phyloP scores from a whole-genome alignment of 2,113 vertebrate species.

The Chitala chitala region DNA sequence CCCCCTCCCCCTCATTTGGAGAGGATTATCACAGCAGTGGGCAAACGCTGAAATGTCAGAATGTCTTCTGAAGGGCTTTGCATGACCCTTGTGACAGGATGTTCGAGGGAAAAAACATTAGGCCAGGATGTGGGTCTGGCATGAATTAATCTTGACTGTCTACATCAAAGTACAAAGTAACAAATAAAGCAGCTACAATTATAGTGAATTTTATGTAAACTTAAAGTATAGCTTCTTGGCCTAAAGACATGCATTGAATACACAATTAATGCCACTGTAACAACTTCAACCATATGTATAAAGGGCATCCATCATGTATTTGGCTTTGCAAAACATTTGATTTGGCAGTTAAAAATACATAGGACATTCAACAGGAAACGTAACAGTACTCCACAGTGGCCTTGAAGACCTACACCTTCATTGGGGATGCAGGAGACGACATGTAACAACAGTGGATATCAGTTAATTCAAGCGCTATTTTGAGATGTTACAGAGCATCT shows the following conservation, averaged over 20 bases:
- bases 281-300: background rate
- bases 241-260: too few relatives aligned
- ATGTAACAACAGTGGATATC: too few relatives aligned
- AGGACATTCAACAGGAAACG: background rate
- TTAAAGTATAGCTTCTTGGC: background rate
- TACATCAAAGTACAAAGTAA: background rate
- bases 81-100: conserved; percentile 8
- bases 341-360: background rate
- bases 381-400: too few relatives aligned
- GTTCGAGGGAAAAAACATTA: background rate
- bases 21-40: conserved; percentile 25
- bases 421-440: too few relatives aligned
- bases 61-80: conserved; percentile 11
- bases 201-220: background rate
- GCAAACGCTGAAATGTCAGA: conserved; percentile 25
- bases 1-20: conserved; percentile 15
- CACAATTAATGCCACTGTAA: too few relatives aligned
- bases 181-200: background rate
- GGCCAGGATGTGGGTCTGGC: background rate
- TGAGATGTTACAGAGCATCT: too few relatives aligned
- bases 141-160: background rate
- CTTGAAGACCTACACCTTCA: too few relatives aligned
- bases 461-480: too few relatives aligned
- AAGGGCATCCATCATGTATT: background rate
- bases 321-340: background rate